Evolutionary conservation across 1,140 invertebrate species (phyloP), one percentile per base, ranked within the genome.

Genomic region (Oscheius sp.): DNA sequence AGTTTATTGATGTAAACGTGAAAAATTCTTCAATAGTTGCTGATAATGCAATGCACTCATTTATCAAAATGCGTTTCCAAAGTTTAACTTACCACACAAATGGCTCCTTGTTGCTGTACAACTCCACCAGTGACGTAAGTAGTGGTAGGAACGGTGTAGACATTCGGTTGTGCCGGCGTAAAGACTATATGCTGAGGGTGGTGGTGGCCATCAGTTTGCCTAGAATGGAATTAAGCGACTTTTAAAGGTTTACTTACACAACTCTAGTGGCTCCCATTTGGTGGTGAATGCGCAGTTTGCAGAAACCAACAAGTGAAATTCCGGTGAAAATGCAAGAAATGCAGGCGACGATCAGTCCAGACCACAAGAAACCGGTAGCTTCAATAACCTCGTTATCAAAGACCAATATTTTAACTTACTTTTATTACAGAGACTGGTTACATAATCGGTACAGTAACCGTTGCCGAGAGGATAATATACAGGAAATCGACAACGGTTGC

Each of bases 171-270:
- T 42, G 10, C 10, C n/a, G 10, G 38, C 10, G n/a, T 42, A 10
- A 42, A 10, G 10, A 10, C 38, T 10, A 42, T 26, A 23, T 23
- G 23, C 15, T 55, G 49, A 55, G 15, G 49, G 28, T 55, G 49
- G 28, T 7, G 7, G 28, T 4, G 7, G 7, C 4, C 7, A 13
- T 7, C 38, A 10, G 4, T 23, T 26, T 55, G 49, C 7, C 7
- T 55, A 7, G 23, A 23, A 55, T 20, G 15, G 28, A 55, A 55
- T 4, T 15, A 13, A 55, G 49, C 49, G 7, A 15, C n/a, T n/a
- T n/a, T n/a, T n/a, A n/a, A n/a, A n/a, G 23, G 38, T 42, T 42
- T n/a, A 20, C 49, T 55, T 55, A 55, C 49, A 55, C 49, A 55
- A 55, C 49, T 7, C 15, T 55, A 55, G 7, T 26, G 28, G 23